Evolutionary conservation across 1,140 invertebrate species (phyloP).

Genomic region (Melipona quadrifasciata): DNA sequence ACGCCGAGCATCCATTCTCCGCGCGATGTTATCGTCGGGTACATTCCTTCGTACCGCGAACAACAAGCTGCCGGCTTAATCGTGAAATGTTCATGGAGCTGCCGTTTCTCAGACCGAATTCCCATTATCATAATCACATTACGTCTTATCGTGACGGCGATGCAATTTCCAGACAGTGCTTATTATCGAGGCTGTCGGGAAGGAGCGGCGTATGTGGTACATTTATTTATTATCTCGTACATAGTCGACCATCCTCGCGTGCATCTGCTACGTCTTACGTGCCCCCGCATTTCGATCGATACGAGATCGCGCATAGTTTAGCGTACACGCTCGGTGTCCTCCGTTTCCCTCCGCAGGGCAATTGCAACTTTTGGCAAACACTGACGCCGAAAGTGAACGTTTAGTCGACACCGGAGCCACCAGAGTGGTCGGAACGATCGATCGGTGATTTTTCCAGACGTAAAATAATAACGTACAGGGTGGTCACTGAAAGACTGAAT

Average conservation of each 20-base stretch:
- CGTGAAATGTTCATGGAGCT: conserved; percentile 16
- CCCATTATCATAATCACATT: conserved; percentile 32
- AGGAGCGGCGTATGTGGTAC: background rate
- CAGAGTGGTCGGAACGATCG: too few species aligned
- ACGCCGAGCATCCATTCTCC: background rate
- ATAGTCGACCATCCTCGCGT: background rate
- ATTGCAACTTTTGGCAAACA: background rate
- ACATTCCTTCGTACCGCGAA: background rate
- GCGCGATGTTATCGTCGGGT: background rate
- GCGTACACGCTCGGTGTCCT: background rate
- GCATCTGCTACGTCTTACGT: background rate
- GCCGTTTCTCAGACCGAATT: background rate
- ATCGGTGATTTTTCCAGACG: too few species aligned
- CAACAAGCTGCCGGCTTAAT: conserved; percentile 11
- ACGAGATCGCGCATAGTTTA: background rate
- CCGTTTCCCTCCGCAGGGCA: too few species aligned
- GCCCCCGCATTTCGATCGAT: background rate
- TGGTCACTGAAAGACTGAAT: too few species aligned
- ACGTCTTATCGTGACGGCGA: background rate
- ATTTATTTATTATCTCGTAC: background rate
- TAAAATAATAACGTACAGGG: too few species aligned
- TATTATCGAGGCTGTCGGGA: background rate
- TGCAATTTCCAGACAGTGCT: background rate
- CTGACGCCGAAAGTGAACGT: background rate
- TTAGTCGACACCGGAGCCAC: too few species aligned